phyloP scores from a whole-genome alignment of 2,888 invertebrate species.

The Leptinotarsa haldemani region DNA sequence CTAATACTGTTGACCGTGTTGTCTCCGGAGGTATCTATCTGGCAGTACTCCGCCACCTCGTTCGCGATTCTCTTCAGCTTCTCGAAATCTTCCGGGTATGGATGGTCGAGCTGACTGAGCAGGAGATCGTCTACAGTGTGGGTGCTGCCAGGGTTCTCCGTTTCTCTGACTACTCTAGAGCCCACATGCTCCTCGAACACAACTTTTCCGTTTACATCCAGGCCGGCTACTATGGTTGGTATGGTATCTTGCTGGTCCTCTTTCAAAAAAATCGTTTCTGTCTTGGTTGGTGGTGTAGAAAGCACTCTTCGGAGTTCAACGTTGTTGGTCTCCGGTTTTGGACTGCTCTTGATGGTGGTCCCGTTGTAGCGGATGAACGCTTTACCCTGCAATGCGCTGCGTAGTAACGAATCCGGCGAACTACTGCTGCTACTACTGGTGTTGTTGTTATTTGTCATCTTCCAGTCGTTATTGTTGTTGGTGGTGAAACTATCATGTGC shows the following conservation, averaged over 20 bases:
- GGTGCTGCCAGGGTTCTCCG: constrained; percentile 69
- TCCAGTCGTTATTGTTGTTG: constrained; percentile 86
- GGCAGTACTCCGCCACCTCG: constrained; percentile 81
- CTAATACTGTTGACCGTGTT: constrained; percentile 69
- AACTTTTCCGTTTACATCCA: constrained; percentile 62
- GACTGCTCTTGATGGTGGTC: constrained; percentile 39
- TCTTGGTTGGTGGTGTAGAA: constrained; percentile 66
- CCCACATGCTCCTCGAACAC: constrained; percentile 61
- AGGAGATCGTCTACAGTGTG: constrained; percentile 78
- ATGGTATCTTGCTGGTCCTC: constrained; percentile 61
- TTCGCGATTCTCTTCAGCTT: constrained; percentile 86
- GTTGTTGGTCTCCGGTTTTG: constrained; percentile 58
- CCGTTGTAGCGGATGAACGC: constrained; percentile 66
- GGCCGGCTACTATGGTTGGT: constrained; percentile 63
- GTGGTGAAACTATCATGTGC: constrained; percentile 71
- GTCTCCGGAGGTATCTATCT: constrained; percentile 66
- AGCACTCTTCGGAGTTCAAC: constrained; percentile 71
- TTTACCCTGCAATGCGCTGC: constrained; percentile 88
- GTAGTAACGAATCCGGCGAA: constrained; percentile 78
- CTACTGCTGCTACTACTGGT: constrained; percentile 57
- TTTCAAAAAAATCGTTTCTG: constrained; percentile 63
- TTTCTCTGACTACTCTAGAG: constrained; percentile 41
- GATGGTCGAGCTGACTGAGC: constrained; percentile 75
- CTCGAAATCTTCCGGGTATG: constrained; percentile 84
- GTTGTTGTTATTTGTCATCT: constrained; percentile 83